Evolutionary conservation across 30 jellyfish, hydroid and myxozoan genomes (phyloP), one percentile per base, ranked within the genome.

Genomic region (Aurelia aurita complex sp. Pacific): DNA sequence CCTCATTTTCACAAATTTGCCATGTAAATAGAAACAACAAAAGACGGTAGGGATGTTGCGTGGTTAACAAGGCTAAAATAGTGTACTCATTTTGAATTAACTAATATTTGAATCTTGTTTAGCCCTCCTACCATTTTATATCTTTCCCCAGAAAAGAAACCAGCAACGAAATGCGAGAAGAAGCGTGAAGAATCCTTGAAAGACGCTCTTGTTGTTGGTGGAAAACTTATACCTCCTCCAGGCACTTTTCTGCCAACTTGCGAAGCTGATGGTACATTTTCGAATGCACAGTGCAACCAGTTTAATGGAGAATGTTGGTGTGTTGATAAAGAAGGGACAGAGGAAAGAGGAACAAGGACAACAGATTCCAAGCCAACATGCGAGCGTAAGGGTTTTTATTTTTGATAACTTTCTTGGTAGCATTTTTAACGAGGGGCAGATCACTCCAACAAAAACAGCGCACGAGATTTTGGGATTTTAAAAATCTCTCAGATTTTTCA

Each of bases 251-350:
- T 86, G 14, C 98, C 98, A 0, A 74, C 40, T 67, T 91, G 98
- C 62, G 86, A 80, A 18, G 88, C 43, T 6, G 88, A 91, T 76
- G 98, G 98, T 29, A 55, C 59, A 1, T 91, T 32, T 52, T 60
- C 90, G 2, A 73, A 50, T 23, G 51, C 59, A 1, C 98, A 91
- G 61, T 91, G 98, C 33, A 83, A 85, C 80, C 83, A 76, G 17
- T 84, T 85, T 3, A 57, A 35, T 10, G 96, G 96, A 23, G 84
- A 78, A 32, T 91, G 98, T 63, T 86, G 96, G 96, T 91, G 98
- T 67, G 98, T 85, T 36, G 85, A 91, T 76, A 33, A 69, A 33
- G 57, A 63, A 35, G 98, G 98, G 53, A 69, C 51, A 60, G 91
- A 73, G 60, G 67, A 63, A 15, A 87, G 46, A 2, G 90, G 67